These are phyloP conservation scores for Lagodon rhomboides DNA, from an alignment of 2,797 vertebrate genomes.

Conservation along the genomic window DNA sequence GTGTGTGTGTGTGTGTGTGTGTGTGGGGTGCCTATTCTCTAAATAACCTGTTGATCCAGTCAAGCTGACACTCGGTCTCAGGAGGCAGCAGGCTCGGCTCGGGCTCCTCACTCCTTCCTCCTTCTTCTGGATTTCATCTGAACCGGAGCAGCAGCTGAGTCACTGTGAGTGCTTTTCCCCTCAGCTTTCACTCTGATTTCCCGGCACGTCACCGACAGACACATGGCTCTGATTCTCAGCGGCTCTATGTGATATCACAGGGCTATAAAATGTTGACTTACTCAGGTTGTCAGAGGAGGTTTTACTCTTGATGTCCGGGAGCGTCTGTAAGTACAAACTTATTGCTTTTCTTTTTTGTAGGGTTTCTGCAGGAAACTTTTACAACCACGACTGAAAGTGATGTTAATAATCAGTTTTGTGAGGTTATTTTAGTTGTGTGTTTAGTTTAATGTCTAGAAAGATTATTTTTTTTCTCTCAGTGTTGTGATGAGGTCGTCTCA, in stretches of 20 bases:
- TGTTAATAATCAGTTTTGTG: too few species aligned
- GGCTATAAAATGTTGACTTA: neutral
- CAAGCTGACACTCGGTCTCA: slow-evolving; percentile 51
- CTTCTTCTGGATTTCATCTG: slow-evolving; percentile 41
- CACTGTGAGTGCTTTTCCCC: slow-evolving; percentile 41
- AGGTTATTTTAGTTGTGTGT: too few species aligned
- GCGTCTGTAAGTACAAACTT: slow-evolving; percentile 28
- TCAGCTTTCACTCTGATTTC: slow-evolving; percentile 21
- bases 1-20: neutral
- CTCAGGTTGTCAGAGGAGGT: too few species aligned
- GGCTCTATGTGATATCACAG: neutral
- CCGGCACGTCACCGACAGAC: neutral
- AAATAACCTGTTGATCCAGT: slow-evolving; percentile 84
- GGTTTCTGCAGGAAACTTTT: too few species aligned
- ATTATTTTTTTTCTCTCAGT: neutral
- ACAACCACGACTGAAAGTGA: too few species aligned
- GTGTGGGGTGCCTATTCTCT: slow-evolving; percentile 70
- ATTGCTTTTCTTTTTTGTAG: neutral
- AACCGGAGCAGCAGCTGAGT: slow-evolving; percentile 25
- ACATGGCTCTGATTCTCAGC: neutral
- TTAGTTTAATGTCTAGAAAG: neutral
- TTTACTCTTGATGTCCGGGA: neutral
- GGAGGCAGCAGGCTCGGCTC: slow-evolving; percentile 40
- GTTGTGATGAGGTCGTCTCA: neutral
- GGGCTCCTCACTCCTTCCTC: slow-evolving; percentile 11